Evolutionary conservation across 2,797 vertebrate species (phyloP).

Genomic region (Smutsia temminckii): DNA sequence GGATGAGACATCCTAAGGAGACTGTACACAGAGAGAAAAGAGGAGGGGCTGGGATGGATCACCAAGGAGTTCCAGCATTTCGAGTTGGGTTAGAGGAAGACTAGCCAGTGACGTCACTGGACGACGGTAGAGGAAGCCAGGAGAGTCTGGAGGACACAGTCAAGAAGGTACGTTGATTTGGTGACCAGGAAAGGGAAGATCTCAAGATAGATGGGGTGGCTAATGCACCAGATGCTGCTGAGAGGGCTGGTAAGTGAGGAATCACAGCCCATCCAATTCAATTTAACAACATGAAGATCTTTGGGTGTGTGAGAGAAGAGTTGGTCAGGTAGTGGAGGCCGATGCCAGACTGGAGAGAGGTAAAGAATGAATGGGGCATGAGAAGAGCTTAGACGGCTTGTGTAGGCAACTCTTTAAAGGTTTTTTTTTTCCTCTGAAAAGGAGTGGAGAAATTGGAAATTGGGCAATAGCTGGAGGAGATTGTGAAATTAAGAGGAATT

Average conservation of each 20-base stretch:
- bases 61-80: background rate
- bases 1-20: background rate
- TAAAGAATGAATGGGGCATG: background rate
- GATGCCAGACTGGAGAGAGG: background rate
- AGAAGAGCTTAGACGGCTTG: too few species aligned
- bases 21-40: background rate
- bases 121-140: background rate
- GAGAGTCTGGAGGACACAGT: background rate
- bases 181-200: background rate
- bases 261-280: background rate
- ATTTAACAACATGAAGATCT: background rate
- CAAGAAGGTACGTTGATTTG: background rate
- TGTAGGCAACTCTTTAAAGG: background rate
- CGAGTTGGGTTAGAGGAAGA: background rate
- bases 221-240: background rate
- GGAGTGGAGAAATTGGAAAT: background rate
- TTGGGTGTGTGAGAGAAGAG: background rate
- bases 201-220: rapidly evolving
- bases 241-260: background rate
- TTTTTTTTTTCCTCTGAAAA: background rate
- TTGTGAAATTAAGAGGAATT: background rate
- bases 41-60: background rate
- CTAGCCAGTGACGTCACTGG: background rate
- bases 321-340: background rate
- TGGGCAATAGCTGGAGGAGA: background rate